phyloP scores from a whole-genome alignment of 2,113 vertebrate genomes.

The Hipposideros armiger region DNA sequence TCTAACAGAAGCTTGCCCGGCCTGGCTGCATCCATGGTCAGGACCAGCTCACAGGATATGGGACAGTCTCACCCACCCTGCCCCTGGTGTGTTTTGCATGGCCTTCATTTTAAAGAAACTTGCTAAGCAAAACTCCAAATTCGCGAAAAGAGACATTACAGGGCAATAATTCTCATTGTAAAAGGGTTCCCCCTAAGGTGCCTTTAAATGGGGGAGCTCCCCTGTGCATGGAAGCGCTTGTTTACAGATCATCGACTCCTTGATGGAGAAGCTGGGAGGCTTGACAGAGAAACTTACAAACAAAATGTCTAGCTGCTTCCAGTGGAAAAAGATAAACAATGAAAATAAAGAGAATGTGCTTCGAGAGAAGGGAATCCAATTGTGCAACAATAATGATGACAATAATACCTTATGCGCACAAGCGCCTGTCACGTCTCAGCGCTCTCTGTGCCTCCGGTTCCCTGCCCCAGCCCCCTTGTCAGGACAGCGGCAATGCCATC shows the following conservation, averaged over 20 bases:
- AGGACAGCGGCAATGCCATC: neutral
- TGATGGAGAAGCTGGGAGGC: slow-evolving; percentile 56
- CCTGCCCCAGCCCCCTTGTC: neutral
- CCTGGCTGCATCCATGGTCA: neutral
- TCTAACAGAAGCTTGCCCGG: neutral
- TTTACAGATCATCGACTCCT: slow-evolving; percentile 71
- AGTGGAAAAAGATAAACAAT: slow-evolving; percentile 13
- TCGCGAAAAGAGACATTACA: neutral
- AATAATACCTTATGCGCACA: fast-evolving
- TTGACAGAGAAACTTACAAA: slow-evolving; percentile 47
- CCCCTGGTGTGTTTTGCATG: fast-evolving
- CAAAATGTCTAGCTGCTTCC: slow-evolving; percentile 35
- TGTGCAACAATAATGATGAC: fast-evolving
- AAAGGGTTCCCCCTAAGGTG: slow-evolving; percentile 69
- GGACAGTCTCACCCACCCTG: neutral
- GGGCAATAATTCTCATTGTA: slow-evolving; percentile 71
- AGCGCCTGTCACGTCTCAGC: neutral
- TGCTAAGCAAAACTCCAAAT: slow-evolving; percentile 36
- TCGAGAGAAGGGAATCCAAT: neutral
- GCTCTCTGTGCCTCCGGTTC: neutral
- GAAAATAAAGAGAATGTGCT: neutral
- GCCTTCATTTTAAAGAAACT: slow-evolving; percentile 48
- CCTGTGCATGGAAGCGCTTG: slow-evolving; percentile 23
- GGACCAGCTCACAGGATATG: neutral
- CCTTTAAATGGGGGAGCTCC: slow-evolving; percentile 47